Base-by-base conservation (phyloP, 2,113 vertebrate genomes). In the Chrysemys picta region DNA sequence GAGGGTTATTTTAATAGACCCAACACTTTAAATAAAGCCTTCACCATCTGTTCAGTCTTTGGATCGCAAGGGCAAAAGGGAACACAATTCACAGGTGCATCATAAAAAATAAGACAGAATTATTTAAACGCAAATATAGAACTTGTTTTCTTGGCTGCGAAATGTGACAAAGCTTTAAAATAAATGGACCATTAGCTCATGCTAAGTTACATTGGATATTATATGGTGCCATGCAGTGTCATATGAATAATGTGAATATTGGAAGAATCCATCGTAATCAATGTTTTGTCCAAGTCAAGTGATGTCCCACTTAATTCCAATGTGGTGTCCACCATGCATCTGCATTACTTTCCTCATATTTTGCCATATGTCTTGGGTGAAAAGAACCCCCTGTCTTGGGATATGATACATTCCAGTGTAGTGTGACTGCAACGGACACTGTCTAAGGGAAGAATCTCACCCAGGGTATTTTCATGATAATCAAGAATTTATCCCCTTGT, bases 151-250 rank as follows among this genome's bases (percentile, higher is more conserved):
- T 57, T 38, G 79, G 8, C 35, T 94, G 10, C 0, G 14, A 42
- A 0, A 0, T 29, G 19, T 24, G n/a, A 0, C 0, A 5, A 52
- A 49, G 35, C 17, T 57, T 65, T n/a, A 10, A 25, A 53, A 10
- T 21, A 24, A 78, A 47, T 1, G 21, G 1, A 9, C 16, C 10
- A 1, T 8, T 35, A 31, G 31, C 14, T n/a, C 7, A 0, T 49
- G 42, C 13, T 47, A 45, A 78, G 42, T 25, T 25, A 27, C 42
- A 8, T 25, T 47, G 42, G 65, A 24, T 27, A 1, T 1, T 50
- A 59, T 79, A 7, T 85, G 54, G 2, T 0, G 0, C 22, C 53
- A 10, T 0, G 0, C 1, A 1, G 2, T 31, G 31, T 7, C 19
- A 7, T 5, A 38, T 42, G 17, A 90, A 29, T 8, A 69, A 5